A percentile compares a stretch with the other conserved stretches of the same genome.
Conservation (phyloP, 2,113 vertebrate genomes). For the Takifugu flavidus region DNA sequence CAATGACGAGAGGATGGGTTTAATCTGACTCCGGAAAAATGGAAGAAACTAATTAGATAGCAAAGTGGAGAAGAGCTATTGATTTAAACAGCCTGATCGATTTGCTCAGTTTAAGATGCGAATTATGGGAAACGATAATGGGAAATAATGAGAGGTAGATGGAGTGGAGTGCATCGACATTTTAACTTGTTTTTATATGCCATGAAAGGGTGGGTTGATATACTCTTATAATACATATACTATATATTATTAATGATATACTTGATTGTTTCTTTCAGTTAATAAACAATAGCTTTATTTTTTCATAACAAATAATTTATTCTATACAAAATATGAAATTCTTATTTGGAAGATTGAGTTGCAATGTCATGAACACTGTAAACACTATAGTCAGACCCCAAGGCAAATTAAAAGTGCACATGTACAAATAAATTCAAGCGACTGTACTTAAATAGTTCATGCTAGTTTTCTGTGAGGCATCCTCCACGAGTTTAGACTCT, state of each 20-base stretch:
- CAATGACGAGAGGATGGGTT: neutral
- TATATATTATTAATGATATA: neutral
- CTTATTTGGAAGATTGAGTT: too few relatives aligned
- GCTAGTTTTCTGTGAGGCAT: too few relatives aligned
- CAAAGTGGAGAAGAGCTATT: constrained; percentile 14
- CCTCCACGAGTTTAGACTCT: too few relatives aligned
- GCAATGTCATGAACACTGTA: too few relatives aligned
- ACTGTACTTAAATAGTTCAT: too few relatives aligned
- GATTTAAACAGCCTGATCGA: constrained; percentile 28
- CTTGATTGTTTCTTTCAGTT: constrained; percentile 1
- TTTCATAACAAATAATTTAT: neutral
- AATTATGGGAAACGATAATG: constrained; percentile 25
- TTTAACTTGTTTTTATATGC: constrained; percentile 5
- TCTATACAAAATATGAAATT: too few relatives aligned
- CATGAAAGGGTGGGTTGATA: neutral
- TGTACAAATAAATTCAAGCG: too few relatives aligned
- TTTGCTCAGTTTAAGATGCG: constrained; percentile 13
- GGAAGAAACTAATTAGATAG: neutral
- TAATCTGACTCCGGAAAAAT: neutral
- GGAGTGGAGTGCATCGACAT: neutral
- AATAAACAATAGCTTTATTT: constrained; percentile 9
- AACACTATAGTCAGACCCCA: too few relatives aligned
- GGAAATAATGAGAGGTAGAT: constrained; percentile 9
- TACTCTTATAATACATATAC: constrained; percentile 1
- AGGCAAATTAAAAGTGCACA: neutral